Evolutionary conservation across 2,797 vertebrate species (phyloP).

Genomic region (Diglossa cyanea): DNA sequence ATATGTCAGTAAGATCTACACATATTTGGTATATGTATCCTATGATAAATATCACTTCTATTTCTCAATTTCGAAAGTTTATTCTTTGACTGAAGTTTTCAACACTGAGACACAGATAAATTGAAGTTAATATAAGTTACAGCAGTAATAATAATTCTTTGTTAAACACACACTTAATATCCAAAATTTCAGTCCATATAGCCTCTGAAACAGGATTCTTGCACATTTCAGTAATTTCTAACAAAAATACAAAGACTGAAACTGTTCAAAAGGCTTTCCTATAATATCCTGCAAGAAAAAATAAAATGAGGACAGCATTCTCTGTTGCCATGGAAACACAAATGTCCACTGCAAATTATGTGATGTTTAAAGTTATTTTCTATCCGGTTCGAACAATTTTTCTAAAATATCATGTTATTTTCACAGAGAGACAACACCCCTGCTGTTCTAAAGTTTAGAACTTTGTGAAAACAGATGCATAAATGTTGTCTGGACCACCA

Average conservation of each 20-base stretch:
- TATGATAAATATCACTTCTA: not conserved
- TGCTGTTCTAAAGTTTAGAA: conserved; percentile 10
- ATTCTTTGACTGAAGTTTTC: not conserved
- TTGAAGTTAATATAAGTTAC: not conserved
- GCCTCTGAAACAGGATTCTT: not conserved
- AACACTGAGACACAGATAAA: not conserved
- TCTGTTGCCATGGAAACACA: not conserved
- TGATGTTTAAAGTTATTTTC: not conserved
- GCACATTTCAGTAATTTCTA: not conserved
- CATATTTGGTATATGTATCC: not conserved
- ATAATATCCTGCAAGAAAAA: not conserved
- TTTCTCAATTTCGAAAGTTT: not conserved
- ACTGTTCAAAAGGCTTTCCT: not conserved
- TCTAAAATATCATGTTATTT: conserved; percentile 23
- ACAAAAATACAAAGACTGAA: not conserved
- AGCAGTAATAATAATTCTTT: not conserved
- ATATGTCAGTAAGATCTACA: not conserved
- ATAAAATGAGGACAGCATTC: not conserved
- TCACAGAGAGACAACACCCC: not conserved
- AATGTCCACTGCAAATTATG: not conserved
- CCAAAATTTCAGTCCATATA: not conserved
- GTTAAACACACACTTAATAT: not conserved
- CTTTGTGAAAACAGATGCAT: not conserved
- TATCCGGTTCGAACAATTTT: not conserved
- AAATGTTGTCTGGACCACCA: not conserved